A percentile compares a stretch with the other conserved stretches of the same genome.
Evolutionary conservation across 1,140 invertebrate species (phyloP).

Genomic region (Trypoxylus dichotomus): DNA sequence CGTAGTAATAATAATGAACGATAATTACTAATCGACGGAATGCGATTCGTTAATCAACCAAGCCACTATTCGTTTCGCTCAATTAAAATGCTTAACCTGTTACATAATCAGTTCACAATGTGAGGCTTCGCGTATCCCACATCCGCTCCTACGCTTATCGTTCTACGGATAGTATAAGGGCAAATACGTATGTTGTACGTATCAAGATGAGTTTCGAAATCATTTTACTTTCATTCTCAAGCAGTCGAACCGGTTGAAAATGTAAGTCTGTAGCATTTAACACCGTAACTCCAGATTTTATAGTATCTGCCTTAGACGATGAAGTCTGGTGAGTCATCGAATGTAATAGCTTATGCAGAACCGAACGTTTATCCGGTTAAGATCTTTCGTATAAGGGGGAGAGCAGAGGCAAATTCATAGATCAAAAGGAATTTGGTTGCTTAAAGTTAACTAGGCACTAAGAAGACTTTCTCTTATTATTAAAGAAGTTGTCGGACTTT

Average conservation of each 20-base stretch:
- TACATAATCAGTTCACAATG: constrained; percentile 1
- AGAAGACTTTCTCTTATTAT: too few relatives aligned
- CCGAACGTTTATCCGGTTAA: too few relatives aligned
- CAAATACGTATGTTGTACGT: neutral
- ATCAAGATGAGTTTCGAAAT: neutral
- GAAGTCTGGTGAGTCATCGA: neutral
- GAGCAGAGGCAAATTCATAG: too few relatives aligned
- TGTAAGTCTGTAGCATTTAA: neutral
- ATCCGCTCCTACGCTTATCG: neutral
- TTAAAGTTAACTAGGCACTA: too few relatives aligned
- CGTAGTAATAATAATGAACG: neutral
- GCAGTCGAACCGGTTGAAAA: neutral
- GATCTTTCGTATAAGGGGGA: too few relatives aligned
- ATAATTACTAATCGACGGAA: neutral
- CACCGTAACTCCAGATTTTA: neutral
- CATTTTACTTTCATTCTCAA: neutral
- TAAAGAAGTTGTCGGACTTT: too few relatives aligned
- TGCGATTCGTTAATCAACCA: neutral
- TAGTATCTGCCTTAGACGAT: neutral
- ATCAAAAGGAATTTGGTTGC: too few relatives aligned
- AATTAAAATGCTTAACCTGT: neutral
- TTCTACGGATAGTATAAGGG: neutral
- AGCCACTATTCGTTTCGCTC: neutral
- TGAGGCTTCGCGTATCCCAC: neutral
- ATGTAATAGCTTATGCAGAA: neutral